Conservation (phyloP, 2,888 invertebrate genomes). For the Thera britannica region DNA sequence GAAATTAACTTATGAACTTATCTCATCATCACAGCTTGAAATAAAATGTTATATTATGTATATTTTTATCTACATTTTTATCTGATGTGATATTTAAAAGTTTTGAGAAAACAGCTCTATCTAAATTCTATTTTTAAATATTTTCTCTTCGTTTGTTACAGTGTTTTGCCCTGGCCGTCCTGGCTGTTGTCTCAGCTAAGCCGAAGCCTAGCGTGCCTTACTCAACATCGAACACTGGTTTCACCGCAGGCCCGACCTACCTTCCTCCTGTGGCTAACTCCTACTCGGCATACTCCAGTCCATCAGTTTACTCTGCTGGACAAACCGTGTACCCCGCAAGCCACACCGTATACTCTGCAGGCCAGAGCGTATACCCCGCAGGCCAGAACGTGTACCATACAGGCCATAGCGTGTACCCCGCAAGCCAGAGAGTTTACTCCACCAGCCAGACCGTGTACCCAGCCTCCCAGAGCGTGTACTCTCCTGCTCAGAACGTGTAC, state of each 20-base stretch:
- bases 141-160: constrained; percentile 36
- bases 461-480: neutral
- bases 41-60: neutral
- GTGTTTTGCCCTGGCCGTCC: constrained; percentile 50
- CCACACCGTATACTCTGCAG: neutral
- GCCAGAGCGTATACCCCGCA: constrained; percentile 3
- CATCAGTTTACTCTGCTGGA: constrained; percentile 4
- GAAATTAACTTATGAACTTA: no score
- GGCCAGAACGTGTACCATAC: constrained; percentile 2
- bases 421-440: constrained; percentile 1
- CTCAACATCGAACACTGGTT: constrained; percentile 11
- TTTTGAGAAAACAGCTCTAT: neutral
- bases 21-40: no score
- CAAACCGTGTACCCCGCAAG: constrained; percentile 8
- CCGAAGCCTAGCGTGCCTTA: constrained; percentile 38
- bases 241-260: constrained; percentile 10
- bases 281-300: constrained; percentile 19
- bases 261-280: constrained; percentile 17
- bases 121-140: neutral
- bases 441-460: constrained; percentile 10
- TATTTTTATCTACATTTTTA: neutral
- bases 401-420: constrained; percentile 12
- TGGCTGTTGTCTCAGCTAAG: constrained; percentile 59
- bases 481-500: constrained; percentile 7
- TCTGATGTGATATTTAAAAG: neutral